A percentile compares a stretch with the other conserved stretches of the same genome.
These are phyloP conservation scores for Coilia nasus DNA, from an alignment of 2,797 vertebrate genomes.

Conservation along the genomic window DNA sequence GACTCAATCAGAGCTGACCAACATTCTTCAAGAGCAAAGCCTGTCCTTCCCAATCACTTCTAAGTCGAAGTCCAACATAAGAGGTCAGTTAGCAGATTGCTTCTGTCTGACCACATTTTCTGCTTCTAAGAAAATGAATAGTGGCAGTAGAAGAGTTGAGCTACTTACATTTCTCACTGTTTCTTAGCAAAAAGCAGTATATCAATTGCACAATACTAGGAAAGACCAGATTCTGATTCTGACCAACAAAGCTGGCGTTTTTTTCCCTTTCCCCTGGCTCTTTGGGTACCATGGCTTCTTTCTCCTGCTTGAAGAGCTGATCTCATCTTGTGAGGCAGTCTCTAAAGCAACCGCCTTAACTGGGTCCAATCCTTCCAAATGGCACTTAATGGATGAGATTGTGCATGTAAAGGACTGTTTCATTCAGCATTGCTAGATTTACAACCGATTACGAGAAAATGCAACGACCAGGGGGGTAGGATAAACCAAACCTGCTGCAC, in stretches of 20 bases:
- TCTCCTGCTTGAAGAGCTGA: neutral
- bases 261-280: neutral
- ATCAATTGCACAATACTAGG: neutral
- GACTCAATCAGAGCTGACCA: constrained; percentile 65
- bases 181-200: neutral
- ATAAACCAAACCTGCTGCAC: neutral
- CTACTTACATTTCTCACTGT: constrained; percentile 37
- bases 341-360: neutral
- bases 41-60: constrained; percentile 72
- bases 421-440: constrained; percentile 12
- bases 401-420: neutral
- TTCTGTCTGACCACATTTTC: constrained; percentile 71
- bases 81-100: constrained; percentile 69
- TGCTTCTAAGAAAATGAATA: constrained; percentile 68
- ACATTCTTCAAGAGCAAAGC: constrained; percentile 58
- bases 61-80: constrained; percentile 60
- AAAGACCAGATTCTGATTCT: neutral
- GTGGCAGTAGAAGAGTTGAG: constrained; percentile 54
- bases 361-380: constrained; percentile 16
- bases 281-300: neutral
- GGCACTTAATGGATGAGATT: neutral
- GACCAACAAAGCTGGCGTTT: neutral
- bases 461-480: constrained; percentile 10
- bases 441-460: constrained; percentile 11
- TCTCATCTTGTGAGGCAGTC: neutral